Evolutionary conservation across 1,140 invertebrate species (phyloP), one percentile per base, ranked within the genome.

Genomic region (Halyomorpha halys): DNA sequence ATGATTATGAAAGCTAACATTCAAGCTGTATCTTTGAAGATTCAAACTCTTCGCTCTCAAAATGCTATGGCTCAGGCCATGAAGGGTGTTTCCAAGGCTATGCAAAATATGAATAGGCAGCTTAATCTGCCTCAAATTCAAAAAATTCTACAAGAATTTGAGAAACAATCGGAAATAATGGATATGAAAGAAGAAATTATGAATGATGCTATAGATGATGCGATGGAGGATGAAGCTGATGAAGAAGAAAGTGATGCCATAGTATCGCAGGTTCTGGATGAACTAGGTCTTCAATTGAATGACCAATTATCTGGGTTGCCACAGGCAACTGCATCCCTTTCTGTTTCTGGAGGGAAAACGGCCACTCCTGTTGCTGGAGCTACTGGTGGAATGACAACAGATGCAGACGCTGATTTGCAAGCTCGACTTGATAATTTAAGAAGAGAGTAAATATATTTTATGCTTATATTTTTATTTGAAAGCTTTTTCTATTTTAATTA

Each of bases 151-250:
- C 89, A 94, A 81, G 97, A 99, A 73, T 99, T 99, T 82, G 97
- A 99, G 76, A 98, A 97, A 72, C 97, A 99, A 73, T 95, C 94
- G 0, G 96, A 98, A 78, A 98, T 99, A 65, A 99, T 99, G 97
- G 97, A 99, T 74, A 99, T 99, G 96, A 99, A 99, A 74, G 97
- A 99, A 78, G 97, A 99, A 78, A 96, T 99, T 82, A 99, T 99
- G 87, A 97, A 95, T 76, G 97, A 99, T 78, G 96, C 93, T 9
- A 98, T 99, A 71, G 97, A 99, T 76, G 97, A 98, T 79, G 97
- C 96, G 3, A 95, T 99, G 86, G 97, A 94, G 68, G 97, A 93
- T 70, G 96, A 97, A 74, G 94, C 87, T 45, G 97, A 99, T 74
- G 97, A 99, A 76, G 95, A 98, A 74, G 97, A 99, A 80, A 96